Conservation (phyloP, 2,797 vertebrate genomes). For the Lerista edwardsae region DNA sequence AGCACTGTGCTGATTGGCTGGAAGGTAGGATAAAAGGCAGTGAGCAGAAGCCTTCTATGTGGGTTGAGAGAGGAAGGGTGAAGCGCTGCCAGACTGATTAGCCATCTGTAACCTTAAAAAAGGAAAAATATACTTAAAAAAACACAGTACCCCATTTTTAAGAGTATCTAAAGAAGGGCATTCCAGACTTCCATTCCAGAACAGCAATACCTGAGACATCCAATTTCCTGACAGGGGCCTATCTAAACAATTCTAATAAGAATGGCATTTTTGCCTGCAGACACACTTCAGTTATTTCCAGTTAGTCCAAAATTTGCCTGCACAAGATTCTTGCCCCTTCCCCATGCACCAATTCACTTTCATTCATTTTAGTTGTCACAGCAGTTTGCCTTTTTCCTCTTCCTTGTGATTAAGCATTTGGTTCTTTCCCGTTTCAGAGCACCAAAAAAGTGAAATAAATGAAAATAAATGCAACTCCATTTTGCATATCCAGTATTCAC, state of each 20-base stretch:
- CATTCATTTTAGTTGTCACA: slow-evolving; percentile 39
- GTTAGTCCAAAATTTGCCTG: slow-evolving; percentile 24
- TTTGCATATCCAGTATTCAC: slow-evolving; percentile 32
- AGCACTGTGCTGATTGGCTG: too few species aligned
- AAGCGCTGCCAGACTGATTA: too few species aligned
- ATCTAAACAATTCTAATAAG: neutral
- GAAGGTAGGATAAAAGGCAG: too few species aligned
- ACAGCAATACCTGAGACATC: neutral
- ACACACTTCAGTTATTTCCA: slow-evolving; percentile 28
- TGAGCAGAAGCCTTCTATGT: too few species aligned
- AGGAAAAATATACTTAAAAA: slow-evolving; percentile 6
- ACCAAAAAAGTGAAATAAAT: slow-evolving; percentile 1
- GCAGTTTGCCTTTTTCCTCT: slow-evolving; percentile 1
- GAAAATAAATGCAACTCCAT: slow-evolving; percentile 39
- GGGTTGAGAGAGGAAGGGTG: too few species aligned
- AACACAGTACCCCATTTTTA: neutral
- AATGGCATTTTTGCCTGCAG: neutral
- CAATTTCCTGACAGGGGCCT: neutral
- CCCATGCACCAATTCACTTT: slow-evolving; percentile 17
- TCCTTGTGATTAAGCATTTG: slow-evolving; percentile 25
- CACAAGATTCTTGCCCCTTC: slow-evolving; percentile 13
- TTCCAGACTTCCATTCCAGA: slow-evolving; percentile 4
- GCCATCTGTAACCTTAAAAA: slow-evolving; percentile 25
- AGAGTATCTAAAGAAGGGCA: neutral
- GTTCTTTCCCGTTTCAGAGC: slow-evolving; percentile 29